A percentile compares a stretch with the other conserved stretches of the same genome.
Conservation (phyloP, 2,797 vertebrate species). For the Platalea minor region DNA sequence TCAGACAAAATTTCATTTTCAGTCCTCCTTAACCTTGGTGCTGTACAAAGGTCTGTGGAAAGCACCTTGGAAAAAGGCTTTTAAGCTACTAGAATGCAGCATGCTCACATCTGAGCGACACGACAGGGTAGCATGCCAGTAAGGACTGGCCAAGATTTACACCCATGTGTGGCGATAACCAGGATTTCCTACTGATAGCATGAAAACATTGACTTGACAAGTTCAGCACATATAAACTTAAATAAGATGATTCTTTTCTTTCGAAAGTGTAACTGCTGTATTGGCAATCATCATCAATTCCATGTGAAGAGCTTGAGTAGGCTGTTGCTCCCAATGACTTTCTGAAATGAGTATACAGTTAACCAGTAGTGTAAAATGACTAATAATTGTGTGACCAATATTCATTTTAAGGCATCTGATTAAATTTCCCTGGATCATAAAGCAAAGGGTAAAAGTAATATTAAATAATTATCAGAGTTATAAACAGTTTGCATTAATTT, state of each 20-base stretch:
- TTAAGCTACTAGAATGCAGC: background rate
- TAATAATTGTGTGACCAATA: background rate
- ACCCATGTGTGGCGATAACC: rapidly evolving
- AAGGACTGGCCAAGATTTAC: background rate
- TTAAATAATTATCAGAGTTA: background rate
- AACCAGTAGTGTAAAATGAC: background rate
- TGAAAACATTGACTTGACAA: background rate
- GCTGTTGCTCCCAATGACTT: background rate
- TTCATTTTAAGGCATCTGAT: background rate
- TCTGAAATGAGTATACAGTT: background rate
- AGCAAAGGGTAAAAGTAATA: background rate
- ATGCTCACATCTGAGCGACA: background rate
- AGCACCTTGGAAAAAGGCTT: background rate
- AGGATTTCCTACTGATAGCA: background rate
- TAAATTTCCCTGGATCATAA: background rate
- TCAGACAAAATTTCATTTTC: background rate
- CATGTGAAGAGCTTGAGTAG: background rate
- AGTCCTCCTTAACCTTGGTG: background rate
- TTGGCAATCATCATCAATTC: background rate
- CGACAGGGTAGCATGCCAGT: rapidly evolving
- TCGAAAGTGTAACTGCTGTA: background rate
- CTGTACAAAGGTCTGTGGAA: background rate
- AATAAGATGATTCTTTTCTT: background rate
- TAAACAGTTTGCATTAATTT: background rate
- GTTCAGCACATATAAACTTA: background rate